Evolutionary conservation across 2,797 vertebrate species (phyloP).

Genomic region (Microctenopoma steveboyesi): DNA sequence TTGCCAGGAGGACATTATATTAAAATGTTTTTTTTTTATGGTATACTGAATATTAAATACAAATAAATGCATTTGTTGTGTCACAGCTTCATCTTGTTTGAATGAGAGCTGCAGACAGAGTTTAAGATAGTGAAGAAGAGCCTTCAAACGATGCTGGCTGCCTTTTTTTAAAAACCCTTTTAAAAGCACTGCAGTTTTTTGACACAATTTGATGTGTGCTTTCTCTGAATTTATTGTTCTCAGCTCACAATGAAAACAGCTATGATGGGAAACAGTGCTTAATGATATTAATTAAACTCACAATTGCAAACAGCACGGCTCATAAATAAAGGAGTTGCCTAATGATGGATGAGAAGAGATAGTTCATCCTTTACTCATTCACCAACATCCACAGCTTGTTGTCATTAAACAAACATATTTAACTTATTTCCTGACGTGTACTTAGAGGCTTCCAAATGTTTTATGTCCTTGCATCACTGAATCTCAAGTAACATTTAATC

Average conservation of each 20-base stretch:
- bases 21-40: conserved; percentile 19
- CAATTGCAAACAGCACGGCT: conserved; percentile 39
- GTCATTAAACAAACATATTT: conserved; percentile 67
- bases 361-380: conserved; percentile 32
- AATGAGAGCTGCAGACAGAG: background rate
- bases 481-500: conserved; percentile 72
- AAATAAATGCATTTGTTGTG: conserved; percentile 40
- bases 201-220: conserved; percentile 34
- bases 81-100: conserved; percentile 19
- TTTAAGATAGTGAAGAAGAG: too few species aligned
- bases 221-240: conserved; percentile 37
- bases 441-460: conserved; percentile 63
- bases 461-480: conserved; percentile 53
- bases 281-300: conserved; percentile 51
- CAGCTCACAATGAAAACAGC: conserved; percentile 18
- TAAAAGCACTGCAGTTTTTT: conserved; percentile 1
- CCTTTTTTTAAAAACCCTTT: conserved; percentile 16
- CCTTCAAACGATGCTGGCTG: conserved; percentile 24
- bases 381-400: conserved; percentile 65
- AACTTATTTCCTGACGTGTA: conserved; percentile 60
- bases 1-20: conserved; percentile 50
- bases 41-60: conserved; percentile 55
- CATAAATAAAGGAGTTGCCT: conserved; percentile 47
- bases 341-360: conserved; percentile 34
- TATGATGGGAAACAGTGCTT: conserved; percentile 49